Percentiles rank a stretch among this genome's conserved stretches.
phyloP scores from a whole-genome alignment of 92 coral and sea anemone genomes.

The Porites evermanni region DNA sequence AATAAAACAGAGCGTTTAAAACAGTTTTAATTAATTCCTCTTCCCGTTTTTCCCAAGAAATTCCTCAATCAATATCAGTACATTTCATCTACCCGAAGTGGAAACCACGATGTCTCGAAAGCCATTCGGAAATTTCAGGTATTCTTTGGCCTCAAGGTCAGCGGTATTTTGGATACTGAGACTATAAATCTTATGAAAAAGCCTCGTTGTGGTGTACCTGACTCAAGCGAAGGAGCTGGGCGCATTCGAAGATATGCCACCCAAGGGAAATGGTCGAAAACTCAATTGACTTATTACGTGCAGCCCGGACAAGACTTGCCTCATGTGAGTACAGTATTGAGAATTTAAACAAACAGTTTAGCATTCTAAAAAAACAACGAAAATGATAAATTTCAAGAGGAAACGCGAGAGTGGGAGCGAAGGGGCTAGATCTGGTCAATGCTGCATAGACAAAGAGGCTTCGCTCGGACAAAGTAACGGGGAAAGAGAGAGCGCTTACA shows the following conservation, averaged over 20 bases:
- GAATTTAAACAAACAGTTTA: no score
- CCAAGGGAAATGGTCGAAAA: constrained; percentile 50
- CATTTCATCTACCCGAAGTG: constrained; percentile 72
- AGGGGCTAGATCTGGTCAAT: no score
- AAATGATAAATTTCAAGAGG: no score
- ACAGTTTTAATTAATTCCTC: no score
- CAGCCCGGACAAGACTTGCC: constrained; percentile 57
- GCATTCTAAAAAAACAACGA: no score
- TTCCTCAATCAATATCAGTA: constrained; percentile 62
- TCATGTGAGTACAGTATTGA: no score
- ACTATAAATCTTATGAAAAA: constrained; percentile 69
- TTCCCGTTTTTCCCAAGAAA: constrained; percentile 25
- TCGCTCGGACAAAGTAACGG: no score
- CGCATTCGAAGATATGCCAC: constrained; percentile 43
- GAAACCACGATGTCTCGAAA: constrained; percentile 67
- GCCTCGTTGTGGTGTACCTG: constrained; percentile 83
- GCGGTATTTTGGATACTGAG: constrained; percentile 70
- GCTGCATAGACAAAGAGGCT: no score
- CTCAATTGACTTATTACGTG: constrained; percentile 55
- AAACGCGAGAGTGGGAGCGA: no score
- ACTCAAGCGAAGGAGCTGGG: constrained; percentile 45
- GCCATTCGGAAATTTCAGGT: constrained; percentile 69
- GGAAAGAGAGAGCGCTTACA: no score
- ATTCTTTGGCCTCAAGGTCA: constrained; percentile 69
- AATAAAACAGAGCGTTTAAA: no score